Base-by-base conservation (phyloP, 1,140 invertebrate genomes). In the Papilio aristodemus region DNA sequence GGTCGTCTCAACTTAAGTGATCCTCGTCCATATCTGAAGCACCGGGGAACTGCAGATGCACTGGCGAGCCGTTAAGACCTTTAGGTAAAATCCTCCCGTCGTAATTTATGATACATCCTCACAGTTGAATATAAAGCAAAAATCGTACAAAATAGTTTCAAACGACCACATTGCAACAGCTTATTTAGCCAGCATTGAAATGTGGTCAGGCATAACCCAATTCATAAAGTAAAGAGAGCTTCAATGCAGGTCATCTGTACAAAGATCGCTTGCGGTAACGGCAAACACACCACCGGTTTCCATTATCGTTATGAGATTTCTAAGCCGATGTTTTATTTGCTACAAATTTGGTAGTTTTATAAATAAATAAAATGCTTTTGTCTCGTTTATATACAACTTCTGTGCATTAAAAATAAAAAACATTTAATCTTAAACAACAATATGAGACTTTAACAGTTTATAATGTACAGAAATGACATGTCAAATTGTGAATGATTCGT, bases 301-400 rank as follows among this genome's bases (percentile, higher is more conserved):
- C 59, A 62, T 62, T 62, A 62, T 6, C 13, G 14, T 62, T 62
- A 62, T 62, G 59, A 38, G 32, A 37, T 62, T 62, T 62, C 36
- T 19, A 17, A 62, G 37, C 32, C 36, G 37, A 39, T 36, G 38
- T 38, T 62, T 14, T 37, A 62, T 19, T 37, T 38, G 7, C 1
- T 62, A 19, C 13, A 62, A 62, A 9, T 38, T 14, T 39, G 38
- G 19, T 22, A 13, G 2, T 32, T 32, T 32, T 32, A 3, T 32
- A 32, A 32, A 32, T 32, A 32, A 32, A 32, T 32, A 6, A 2
- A 32, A 32, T 32, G 27, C 10, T 54, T 25, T 10, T 54, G 46
- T 54, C 22, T 22, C 19, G 5, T 39, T 19, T 58, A n/a, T 38
- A 11, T 27, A 58, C 66, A 36, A 32, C 27, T 32, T 32, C 27